Base-by-base conservation (phyloP, 2,797 vertebrate species). In the Avahi laniger region DNA sequence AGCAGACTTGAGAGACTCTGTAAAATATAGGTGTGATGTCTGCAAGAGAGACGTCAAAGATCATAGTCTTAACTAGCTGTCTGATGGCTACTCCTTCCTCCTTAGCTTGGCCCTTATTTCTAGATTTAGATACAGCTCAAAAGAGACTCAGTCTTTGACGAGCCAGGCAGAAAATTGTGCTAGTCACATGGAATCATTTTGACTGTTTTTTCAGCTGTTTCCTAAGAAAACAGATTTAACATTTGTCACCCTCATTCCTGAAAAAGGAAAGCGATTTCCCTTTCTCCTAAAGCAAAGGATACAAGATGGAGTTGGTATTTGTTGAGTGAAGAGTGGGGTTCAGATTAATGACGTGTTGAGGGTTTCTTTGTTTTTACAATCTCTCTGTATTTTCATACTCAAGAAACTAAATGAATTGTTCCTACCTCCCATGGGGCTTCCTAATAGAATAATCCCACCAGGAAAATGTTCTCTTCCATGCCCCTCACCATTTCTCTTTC, bases 151-250 rank as follows among this genome's bases (percentile, higher is more conserved):
- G 94, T 69, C 94, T 87, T 90, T 96, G 89, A 97, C 93, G 84
- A 95, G 89, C 85, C 89, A 88, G 69, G 89, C 72, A 91, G 94
- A 96, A 95, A 95, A 96, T 2, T 86, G 61, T 57, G 75, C 76
- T 59, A 88, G 95, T 97, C 81, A 80, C 95, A 65, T n/a, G 76
- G 81, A 97, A 70, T 89, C 92, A 65, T 87, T 94, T 81, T 73
- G 75, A 86, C 89, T 95, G 87, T 95, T 96, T 95, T 93, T 92
- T 96, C 94, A 92, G 93, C 88, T 95, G 69, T 90, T 97, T 93
- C 84, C 91, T 90, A 93, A 79, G 69, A 96, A 97, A 97, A 95
- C 78, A 96, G 73, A 93, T 79, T 97, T 93, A 92, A 94, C 67
- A 88, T 95, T 92, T 85, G 89, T 92, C 93, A 88, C 92, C 89